Evolutionary conservation across 2,888 invertebrate species (phyloP), one percentile per base, ranked within the genome.

Genomic region (Raillietiella orientalis): DNA sequence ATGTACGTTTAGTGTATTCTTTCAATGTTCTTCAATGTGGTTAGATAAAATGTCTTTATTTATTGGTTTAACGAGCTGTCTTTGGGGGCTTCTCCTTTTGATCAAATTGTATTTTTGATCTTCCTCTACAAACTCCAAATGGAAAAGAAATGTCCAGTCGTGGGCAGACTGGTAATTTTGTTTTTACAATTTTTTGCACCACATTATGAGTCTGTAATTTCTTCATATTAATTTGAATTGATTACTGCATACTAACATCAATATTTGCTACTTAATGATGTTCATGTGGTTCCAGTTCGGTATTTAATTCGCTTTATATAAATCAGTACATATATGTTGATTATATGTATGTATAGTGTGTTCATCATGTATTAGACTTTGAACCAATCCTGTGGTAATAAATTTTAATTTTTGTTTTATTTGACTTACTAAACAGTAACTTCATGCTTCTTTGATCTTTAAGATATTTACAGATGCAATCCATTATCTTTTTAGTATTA

Each of bases 11-110:
- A 10, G 12, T 5, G n/a, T 6, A 6, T 22, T 22, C 10, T 22
- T 9, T 22, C 22, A 9, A 5, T 6, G 8, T 6, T 8, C 22
- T 22, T 11, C 5, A 21, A 28, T 28, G 21, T 21, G 38, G 38
- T 35, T 42, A 46, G 47, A 47, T 45, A 48, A 44, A 42, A 42
- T 71, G 55, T 71, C 72, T 41, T 55, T 72, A 50, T 64, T 71
- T 59, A 62, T 74, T 55, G 74, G 75, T 50, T 63, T 74, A 47
- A 71, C 72, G 45, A 71, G 71, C 46, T 74, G 72, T 57, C 57
- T 75, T 50, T 72, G 72, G 70, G 74, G 72, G 47, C 54, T 65
- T 48, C 55, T 63, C 49, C 57, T 63, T 53, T 57, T 63, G 53
- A 56, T 63, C 53, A 59, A 60, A 53, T 54, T 58, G 47, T 62